phyloP scores from a whole-genome alignment of 2,113 vertebrate species.

The Sorex fumeus region DNA sequence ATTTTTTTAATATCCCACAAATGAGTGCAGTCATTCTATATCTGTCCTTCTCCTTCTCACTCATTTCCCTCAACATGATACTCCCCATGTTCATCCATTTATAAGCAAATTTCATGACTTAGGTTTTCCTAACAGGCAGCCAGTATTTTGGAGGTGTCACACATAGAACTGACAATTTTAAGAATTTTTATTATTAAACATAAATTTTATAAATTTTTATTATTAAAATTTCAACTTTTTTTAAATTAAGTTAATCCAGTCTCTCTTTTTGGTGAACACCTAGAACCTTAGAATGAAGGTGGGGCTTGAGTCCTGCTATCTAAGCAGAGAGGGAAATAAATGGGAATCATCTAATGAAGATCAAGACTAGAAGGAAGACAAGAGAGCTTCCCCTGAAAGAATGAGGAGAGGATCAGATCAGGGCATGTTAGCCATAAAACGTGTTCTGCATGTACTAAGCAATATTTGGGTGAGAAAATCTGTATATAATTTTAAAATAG shows the following conservation, averaged over 20 bases:
- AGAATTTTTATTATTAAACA: no score
- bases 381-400: not conserved
- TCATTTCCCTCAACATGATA: no score
- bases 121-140: no score
- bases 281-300: not conserved
- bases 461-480: not conserved
- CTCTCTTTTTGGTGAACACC: not conserved
- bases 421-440: not conserved
- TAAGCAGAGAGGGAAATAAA: not conserved
- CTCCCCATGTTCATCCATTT: no score
- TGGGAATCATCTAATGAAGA: constrained; percentile 6
- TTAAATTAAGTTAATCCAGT: not conserved
- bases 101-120: no score
- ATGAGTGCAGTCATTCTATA: no score
- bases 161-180: no score
- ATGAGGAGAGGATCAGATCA: not conserved
- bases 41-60: no score
- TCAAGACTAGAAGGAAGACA: not conserved
- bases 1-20: no score
- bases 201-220: no score
- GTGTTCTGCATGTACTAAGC: not conserved
- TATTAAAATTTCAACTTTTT: not conserved
- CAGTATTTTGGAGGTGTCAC: no score
- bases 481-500: not conserved
- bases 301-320: not conserved